Base-by-base conservation (phyloP, 2,888 invertebrate genomes). In the Sminthurides aquaticus region DNA sequence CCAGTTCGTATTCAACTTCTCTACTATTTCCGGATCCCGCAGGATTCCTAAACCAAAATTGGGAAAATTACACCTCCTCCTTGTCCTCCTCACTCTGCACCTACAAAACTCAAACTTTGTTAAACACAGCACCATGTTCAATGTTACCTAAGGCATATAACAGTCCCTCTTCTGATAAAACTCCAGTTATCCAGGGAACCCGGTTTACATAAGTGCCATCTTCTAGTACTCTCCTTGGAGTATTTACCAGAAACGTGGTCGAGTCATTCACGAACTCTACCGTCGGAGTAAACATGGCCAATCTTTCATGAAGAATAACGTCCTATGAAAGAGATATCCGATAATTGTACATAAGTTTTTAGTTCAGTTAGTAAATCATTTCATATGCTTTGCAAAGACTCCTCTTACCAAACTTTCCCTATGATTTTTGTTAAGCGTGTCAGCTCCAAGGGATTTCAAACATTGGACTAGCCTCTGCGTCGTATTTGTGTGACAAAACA, bases 131-230 rank as follows among this genome's bases (percentile, higher is more conserved):
- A n/a, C n/a, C n/a, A n/a, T n/a, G n/a, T n/a, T n/a, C n/a, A n/a
- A n/a, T n/a, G n/a, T 49, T 26, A 68, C 68, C 65, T 43, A 71
- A 64, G 18, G 71, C 65, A 55, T 71, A 70, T 0, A 74, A 66
- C 0, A 74, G 65, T 0, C 74, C 74, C 57, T 74, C 74, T 48
- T 72, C 74, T 20, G 66, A 66, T 54, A 70, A 69, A 0, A 71
- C 67, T 5, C 74, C 74, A 8, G 63, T 55, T 8, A 74, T 65
- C 69, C 68, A 71, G 0, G 70, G 73, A 11, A 68, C 67, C 48
- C 66, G 65, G 15, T 67, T 68, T 28, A 62, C 64, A 49, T 71
- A 67, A 48, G 59, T 64, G 24, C 71, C 72, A 8, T 59, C 24
- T 34, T 65, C 64, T 49, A 72, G 49, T n/a, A 72, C 34, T 24